Percentiles rank a stretch among this genome's conserved stretches.
Conservation (phyloP, 2,797 vertebrate genomes). For the Sylvia borin region DNA sequence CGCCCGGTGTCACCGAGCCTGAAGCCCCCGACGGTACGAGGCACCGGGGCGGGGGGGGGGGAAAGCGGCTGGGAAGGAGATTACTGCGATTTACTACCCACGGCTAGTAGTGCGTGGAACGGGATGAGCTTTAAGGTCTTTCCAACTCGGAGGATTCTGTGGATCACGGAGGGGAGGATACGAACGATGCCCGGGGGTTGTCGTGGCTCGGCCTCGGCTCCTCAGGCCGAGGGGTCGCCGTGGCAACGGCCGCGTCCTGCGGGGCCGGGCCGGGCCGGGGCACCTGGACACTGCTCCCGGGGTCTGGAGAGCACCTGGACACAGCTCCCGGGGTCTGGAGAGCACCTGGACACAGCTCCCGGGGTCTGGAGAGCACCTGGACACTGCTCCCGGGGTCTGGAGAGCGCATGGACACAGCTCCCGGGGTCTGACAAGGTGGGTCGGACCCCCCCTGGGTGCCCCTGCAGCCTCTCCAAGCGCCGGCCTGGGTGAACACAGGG, state of each 20-base stretch:
- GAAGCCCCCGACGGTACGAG: background rate
- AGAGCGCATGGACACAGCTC: background rate
- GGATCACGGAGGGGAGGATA: background rate
- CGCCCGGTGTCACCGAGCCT: background rate
- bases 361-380: no score
- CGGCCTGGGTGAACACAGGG: background rate
- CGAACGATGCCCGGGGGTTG: fast-evolving
- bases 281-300: background rate
- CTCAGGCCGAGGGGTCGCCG: background rate
- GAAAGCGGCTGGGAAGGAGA: fast-evolving
- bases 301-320: no score
- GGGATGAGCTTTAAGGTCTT: background rate
- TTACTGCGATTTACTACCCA: background rate
- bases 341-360: no score
- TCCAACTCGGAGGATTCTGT: background rate
- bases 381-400: background rate
- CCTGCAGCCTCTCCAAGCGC: background rate
- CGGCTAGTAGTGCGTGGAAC: background rate
- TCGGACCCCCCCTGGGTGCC: no score
- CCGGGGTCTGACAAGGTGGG: background rate
- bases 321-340: no score
- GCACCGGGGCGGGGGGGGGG: no score
- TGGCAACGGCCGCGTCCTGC: background rate
- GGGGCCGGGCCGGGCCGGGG: background rate
- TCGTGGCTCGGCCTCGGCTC: background rate